A percentile compares a stretch with the other conserved stretches of the same genome.
phyloP scores from a whole-genome alignment of 2,797 vertebrate species.

The Labroides dimidiatus region DNA sequence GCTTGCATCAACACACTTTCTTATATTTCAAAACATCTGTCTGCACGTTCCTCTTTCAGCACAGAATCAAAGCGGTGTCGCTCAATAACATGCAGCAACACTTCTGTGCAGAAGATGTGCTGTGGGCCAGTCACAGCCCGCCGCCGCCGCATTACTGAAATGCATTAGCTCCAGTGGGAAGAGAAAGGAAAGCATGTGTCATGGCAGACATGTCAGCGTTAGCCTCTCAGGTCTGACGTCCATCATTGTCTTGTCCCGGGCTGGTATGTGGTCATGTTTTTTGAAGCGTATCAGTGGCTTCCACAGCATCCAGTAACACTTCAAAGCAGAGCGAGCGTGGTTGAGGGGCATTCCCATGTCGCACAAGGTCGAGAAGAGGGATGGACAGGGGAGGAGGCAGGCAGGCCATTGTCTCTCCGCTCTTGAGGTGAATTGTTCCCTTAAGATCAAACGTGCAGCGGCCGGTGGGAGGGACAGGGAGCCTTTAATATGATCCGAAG shows the following conservation, averaged over 20 bases:
- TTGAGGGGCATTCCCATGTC: slow-evolving; percentile 73
- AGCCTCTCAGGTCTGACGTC: slow-evolving; percentile 30
- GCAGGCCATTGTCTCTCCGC: slow-evolving; percentile 63
- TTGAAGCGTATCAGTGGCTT: slow-evolving; percentile 62
- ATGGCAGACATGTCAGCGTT: slow-evolving; percentile 46
- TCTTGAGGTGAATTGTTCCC: slow-evolving; percentile 73
- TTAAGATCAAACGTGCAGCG: slow-evolving; percentile 74
- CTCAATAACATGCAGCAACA: slow-evolving; percentile 49
- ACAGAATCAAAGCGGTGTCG: slow-evolving; percentile 46
- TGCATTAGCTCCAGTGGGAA: slow-evolving; percentile 56
- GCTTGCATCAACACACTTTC: slow-evolving; percentile 59
- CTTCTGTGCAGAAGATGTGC: slow-evolving; percentile 47
- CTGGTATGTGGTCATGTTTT: slow-evolving; percentile 62
- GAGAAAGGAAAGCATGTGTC: slow-evolving; percentile 59
- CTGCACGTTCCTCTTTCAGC: slow-evolving; percentile 46
- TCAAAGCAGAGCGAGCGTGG: slow-evolving; percentile 68
- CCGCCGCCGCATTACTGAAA: slow-evolving; percentile 29
- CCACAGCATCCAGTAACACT: slow-evolving; percentile 74
- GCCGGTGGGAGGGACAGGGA: slow-evolving; percentile 58
- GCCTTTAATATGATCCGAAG: slow-evolving; percentile 63
- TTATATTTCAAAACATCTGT: slow-evolving; percentile 64
- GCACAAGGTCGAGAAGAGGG: slow-evolving; percentile 53
- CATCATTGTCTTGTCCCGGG: slow-evolving; percentile 55
- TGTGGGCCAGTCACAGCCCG: slow-evolving; percentile 57
- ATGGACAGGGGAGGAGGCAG: slow-evolving; percentile 58